Percentiles rank a stretch among this genome's conserved stretches.
Conservation (phyloP, 2,888 invertebrate species). For the Gerosis bhagava region DNA sequence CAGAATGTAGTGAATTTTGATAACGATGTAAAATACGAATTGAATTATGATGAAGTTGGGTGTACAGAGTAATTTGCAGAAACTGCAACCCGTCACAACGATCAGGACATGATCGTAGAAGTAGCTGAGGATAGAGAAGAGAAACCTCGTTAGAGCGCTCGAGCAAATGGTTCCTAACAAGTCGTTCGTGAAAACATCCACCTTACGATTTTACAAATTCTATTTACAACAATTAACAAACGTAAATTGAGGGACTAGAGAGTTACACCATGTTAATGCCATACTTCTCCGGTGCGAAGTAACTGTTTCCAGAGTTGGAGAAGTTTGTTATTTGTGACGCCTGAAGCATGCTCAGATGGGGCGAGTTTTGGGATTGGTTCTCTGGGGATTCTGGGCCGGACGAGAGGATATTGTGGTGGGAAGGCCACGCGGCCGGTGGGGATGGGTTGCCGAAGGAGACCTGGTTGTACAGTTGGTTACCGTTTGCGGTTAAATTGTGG, state of each 20-base stretch:
- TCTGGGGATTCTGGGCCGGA: conserved; percentile 73
- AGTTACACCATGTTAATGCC: conserved; percentile 80
- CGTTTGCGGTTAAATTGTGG: conserved; percentile 70
- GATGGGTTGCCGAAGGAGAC: conserved; percentile 77
- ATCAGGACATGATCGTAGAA: no score
- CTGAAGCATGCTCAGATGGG: conserved; percentile 75
- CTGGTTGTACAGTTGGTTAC: conserved; percentile 77
- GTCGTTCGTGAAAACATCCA: conserved; percentile 26
- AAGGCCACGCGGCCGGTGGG: conserved; percentile 70
- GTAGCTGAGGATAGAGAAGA: conserved; percentile 5
- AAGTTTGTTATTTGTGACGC: conserved; percentile 78
- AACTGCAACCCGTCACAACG: no score
- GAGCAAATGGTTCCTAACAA: conserved; percentile 21
- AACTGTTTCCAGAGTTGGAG: conserved; percentile 74
- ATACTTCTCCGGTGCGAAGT: conserved; percentile 78
- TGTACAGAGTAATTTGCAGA: no score
- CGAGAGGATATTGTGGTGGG: conserved; percentile 73
- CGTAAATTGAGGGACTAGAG: conserved; percentile 61
- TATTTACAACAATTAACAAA: conserved; percentile 26
- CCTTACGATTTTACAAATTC: conserved; percentile 39
- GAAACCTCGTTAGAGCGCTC: background rate
- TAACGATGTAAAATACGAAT: conserved; percentile 41
- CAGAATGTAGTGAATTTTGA: conserved; percentile 30
- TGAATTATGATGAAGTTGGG: conserved; percentile 4
- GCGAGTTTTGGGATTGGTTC: conserved; percentile 69